Percentiles rank a stretch among this genome's conserved stretches.
Evolutionary conservation across 2,113 vertebrate species (phyloP).

Genomic region (Sus scrofa): T2T-Sscrofa CM000818.6:129155001-129155500

Average conservation of each 20-base stretch:
- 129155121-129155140: not conserved
- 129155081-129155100: not conserved
- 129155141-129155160: not conserved
- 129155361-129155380: not conserved
- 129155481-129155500: not conserved
- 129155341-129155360: not conserved
- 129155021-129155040: not conserved
- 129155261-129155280: accelerated
- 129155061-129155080: accelerated
- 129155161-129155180: not conserved
- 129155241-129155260: not conserved
- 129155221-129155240: not conserved
- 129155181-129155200: not conserved
- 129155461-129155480: conserved; percentile 65
- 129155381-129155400: not conserved
- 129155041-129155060: not conserved
- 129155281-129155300: not conserved
- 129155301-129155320: not conserved
- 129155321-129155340: not conserved
- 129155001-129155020: not conserved
- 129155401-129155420: conserved; percentile 50
- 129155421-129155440: not conserved
- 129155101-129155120: not conserved
- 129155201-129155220: not conserved
- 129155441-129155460: conserved; percentile 5